Evolutionary conservation across 2,797 vertebrate genomes (phyloP), one percentile per base, ranked within the genome.

Genomic region (Sebastes kiyomatsui): DNA sequence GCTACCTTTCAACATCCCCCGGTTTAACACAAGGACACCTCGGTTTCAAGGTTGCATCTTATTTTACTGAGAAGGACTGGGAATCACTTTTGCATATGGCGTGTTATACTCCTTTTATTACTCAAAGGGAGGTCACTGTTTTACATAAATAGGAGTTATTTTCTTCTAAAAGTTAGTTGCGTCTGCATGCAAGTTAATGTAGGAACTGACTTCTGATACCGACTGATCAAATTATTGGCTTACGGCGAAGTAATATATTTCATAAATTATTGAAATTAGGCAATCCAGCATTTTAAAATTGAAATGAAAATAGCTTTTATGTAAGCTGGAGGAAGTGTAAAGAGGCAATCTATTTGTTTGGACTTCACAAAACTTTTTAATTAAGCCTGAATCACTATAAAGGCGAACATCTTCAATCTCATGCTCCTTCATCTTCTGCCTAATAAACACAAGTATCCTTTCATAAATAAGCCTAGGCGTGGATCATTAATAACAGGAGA

Each of bases 401-500:
- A 89, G 71, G 77, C 70, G 70, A 89, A 86, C 83, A 80, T 88
- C 87, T 81, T 82, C 84, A 85, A 75, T 87, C 80, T 84, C 60
- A 4, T 16, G 71, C 85, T 83, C 81, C 89, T 90, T 84, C 88
- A 88, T 90, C 89, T 82, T 90, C 88, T 81, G 85, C 83, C 82
- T 83, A 79, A 87, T 87, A 90, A 82, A 86, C 92, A 90, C 86
- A 90, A 93, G 87, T 87, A 79, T 91, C 74, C 75, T 76, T 92
- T 91, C 87, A 93, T 92, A 92, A 94, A 94, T 90, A 90, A 90
- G 86, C 89, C 78, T 49, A 66, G 85, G 88, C 88, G 69, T 70
- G 86, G 88, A 85, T 84, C 94, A 93, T 95, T 96, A 95, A 95
- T 95, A 95, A 94, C 82, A 79, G 77, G 77, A 85, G 87, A 90